phyloP scores from a whole-genome alignment of 2,113 vertebrate genomes.

The Miniopterus natalensis region DNA sequence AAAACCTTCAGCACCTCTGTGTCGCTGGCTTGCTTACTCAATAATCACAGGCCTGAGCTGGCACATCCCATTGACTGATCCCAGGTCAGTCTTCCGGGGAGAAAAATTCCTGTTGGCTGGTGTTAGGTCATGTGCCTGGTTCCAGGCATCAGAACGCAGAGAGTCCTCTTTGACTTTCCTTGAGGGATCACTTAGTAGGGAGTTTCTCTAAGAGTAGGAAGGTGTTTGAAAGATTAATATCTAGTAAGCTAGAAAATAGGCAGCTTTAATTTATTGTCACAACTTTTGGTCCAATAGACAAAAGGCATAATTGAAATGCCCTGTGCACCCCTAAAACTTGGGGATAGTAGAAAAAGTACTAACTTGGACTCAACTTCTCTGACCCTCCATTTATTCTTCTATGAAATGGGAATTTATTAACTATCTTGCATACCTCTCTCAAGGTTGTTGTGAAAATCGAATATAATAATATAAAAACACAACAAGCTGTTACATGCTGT shows the following conservation, averaged over 20 bases:
- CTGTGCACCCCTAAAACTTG: not conserved
- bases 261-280: not conserved
- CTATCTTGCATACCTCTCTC: not conserved
- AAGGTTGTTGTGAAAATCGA: constrained; percentile 9
- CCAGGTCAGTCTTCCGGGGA: not conserved
- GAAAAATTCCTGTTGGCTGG: not conserved
- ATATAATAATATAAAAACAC: not conserved
- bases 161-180: not conserved
- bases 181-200: not conserved
- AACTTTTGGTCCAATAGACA: not conserved
- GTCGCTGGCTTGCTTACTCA: not conserved
- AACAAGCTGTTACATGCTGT: not conserved
- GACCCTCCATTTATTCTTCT: constrained; percentile 1
- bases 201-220: not conserved
- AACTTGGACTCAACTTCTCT: not conserved
- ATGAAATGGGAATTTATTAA: not conserved
- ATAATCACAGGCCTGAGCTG: not conserved
- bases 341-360: not conserved
- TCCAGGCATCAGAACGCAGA: not conserved
- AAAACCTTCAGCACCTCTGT: not conserved
- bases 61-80: not conserved
- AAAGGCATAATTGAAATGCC: not conserved
- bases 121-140: not conserved
- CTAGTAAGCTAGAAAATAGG: not conserved
- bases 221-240: not conserved